Percentiles rank a stretch among this genome's conserved stretches.
These are phyloP conservation scores for Sepioteuthis lessoniana DNA, from an alignment of 2,888 invertebrate species.

Conservation along the genomic window DNA sequence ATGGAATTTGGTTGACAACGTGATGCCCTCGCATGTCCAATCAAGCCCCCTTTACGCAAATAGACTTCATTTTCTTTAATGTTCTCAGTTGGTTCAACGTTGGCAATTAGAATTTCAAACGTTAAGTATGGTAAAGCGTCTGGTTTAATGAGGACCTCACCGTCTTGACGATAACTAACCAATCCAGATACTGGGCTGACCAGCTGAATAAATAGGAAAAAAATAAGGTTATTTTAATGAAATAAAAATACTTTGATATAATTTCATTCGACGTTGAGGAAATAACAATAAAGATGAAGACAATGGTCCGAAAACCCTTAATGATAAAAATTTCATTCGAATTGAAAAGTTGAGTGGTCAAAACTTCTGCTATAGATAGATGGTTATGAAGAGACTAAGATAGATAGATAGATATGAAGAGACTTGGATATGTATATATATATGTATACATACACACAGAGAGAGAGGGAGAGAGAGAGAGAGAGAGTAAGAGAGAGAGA, in stretches of 20 bases:
- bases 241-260: no score
- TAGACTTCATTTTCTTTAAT: background rate
- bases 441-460: no score
- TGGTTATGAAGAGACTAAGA: background rate
- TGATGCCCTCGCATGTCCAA: slow-evolving; percentile 50
- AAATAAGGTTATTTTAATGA: background rate
- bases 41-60: slow-evolving; percentile 47
- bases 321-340: no score
- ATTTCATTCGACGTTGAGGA: no score
- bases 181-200: slow-evolving; percentile 53
- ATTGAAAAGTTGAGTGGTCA: background rate
- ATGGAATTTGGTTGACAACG: slow-evolving; percentile 55
- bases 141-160: slow-evolving; percentile 55
- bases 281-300: no score
- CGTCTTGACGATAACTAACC: slow-evolving; percentile 38
- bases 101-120: slow-evolving; percentile 60
- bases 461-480: no score
- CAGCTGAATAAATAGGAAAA: slow-evolving; percentile 48
- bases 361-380: background rate
- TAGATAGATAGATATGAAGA: background rate
- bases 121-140: slow-evolving; percentile 53
- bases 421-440: background rate
- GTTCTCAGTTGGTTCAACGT: slow-evolving; percentile 52
- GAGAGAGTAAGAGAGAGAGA: no score
- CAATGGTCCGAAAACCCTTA: no score